phyloP scores from a whole-genome alignment of 1,140 invertebrate genomes.

The Mactra quadrangularis region DNA sequence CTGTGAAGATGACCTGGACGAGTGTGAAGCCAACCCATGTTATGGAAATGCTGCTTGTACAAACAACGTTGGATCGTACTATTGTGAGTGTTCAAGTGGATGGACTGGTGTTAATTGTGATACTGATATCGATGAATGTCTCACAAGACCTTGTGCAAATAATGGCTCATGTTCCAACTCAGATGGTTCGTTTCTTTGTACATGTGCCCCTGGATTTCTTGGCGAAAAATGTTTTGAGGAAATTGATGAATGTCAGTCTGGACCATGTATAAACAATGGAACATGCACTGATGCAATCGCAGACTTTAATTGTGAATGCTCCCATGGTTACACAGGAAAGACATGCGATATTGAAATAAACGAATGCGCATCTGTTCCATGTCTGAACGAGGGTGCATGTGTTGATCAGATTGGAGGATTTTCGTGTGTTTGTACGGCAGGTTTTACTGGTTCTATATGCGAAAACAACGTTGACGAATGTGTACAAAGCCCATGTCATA shows the following conservation, averaged over 20 bases:
- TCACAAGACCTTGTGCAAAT: neutral
- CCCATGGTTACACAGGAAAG: slow-evolving; percentile 21
- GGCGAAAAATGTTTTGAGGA: slow-evolving; percentile 35
- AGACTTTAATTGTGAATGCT: slow-evolving; percentile 40
- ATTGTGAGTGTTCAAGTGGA: slow-evolving; percentile 46
- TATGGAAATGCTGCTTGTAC: slow-evolving; percentile 32
- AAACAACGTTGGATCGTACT: slow-evolving; percentile 29
- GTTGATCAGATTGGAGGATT: neutral
- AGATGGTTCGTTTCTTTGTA: slow-evolving; percentile 38
- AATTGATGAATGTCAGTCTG: slow-evolving; percentile 44
- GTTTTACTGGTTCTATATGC: neutral
- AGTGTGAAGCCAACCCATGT: neutral
- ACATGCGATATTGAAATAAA: slow-evolving; percentile 20
- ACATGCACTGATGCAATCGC: slow-evolving; percentile 41
- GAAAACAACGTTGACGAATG: neutral
- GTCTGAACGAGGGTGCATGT: slow-evolving; percentile 15
- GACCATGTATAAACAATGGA: slow-evolving; percentile 15
- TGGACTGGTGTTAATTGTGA: slow-evolving; percentile 55
- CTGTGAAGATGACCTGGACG: neutral
- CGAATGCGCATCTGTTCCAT: slow-evolving; percentile 7
- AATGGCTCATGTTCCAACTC: slow-evolving; percentile 33
- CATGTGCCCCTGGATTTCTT: slow-evolving; percentile 41
- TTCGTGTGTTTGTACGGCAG: neutral
- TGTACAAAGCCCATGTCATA: neutral
- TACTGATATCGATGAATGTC: slow-evolving; percentile 21